A percentile compares a stretch with the other conserved stretches of the same genome.
Evolutionary conservation across 2,888 invertebrate genomes (phyloP).

Genomic region (Antitype chi): DNA sequence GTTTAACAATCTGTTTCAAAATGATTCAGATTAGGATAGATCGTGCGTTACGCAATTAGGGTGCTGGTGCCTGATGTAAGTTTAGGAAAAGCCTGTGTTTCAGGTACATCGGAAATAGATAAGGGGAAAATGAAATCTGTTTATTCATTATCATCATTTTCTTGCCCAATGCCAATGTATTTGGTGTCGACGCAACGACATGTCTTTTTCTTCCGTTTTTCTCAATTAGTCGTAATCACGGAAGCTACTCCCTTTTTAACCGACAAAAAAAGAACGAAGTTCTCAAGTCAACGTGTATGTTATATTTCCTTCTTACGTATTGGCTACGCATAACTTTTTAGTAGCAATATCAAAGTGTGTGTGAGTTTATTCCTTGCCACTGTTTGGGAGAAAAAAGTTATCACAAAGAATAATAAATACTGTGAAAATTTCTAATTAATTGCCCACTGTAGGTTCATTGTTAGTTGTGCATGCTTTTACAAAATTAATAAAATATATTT

Average conservation of each 20-base stretch:
- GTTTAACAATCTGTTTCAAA: too few relatives aligned
- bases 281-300: too few relatives aligned
- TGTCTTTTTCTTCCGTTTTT: neutral
- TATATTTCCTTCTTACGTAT: too few relatives aligned
- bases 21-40: too few relatives aligned
- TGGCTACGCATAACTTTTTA: too few relatives aligned
- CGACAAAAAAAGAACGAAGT: too few relatives aligned
- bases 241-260: neutral
- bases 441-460: neutral
- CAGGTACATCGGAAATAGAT: neutral
- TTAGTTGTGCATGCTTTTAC: constrained; percentile 9
- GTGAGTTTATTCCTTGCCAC: neutral
- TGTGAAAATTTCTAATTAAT: neutral
- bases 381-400: neutral
- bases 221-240: neutral
- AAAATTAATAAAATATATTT: constrained; percentile 7
- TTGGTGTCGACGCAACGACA: too few relatives aligned
- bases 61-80: too few relatives aligned
- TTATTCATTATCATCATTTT: neutral
- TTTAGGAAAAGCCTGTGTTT: too few relatives aligned
- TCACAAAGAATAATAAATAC: neutral
- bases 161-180: neutral
- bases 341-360: neutral
- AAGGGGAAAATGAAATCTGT: neutral
- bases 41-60: too few relatives aligned